Evolutionary conservation across 2,888 invertebrate genomes (phyloP), one percentile per base, ranked within the genome.

Genomic region (Tenthredo livida): DNA sequence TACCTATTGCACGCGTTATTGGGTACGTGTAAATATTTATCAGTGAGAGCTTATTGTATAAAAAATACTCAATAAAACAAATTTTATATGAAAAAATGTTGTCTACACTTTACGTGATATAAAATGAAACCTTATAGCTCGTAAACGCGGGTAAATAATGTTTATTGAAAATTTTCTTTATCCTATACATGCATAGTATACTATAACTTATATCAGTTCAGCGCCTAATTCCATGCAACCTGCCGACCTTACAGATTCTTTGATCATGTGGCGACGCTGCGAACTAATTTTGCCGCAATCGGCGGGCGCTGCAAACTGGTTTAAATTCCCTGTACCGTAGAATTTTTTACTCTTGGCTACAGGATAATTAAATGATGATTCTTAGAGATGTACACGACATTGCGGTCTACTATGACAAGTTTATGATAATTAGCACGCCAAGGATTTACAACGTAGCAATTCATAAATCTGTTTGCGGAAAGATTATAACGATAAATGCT

Each of bases 11-110:
- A 72, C n/a, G 7, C 72, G 72, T 40, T 40, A 72, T 65, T 25
- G 29, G 9, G 21, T 72, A 37, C 40, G 40, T 43, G 40, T 21
- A 72, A 72, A 72, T 72, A 72, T 72, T 72, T 40, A 43, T 72
- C 6, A 72, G n/a, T 40, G 72, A 72, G 43, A 40, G 72, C 43
- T 72, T 72, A n/a, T 37, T 72, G 72, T 72, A 72, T 72, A 40
- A 72, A 72, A 40, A 40, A n/a, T 40, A 72, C 72, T 40, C 72
- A 43, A 72, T 40, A 72, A 72, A 72, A 43, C 21, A 37, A 72
- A 72, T 7, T 40, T 72, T 17, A 9, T 29, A 65, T 65, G 29
- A 25, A 65, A 2, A 25, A 29, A 65, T 65, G 12, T 29, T 29
- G 29, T 65, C 25, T 65, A 29, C 65, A 29, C 2, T 65, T 65